Percentiles rank a stretch among this genome's conserved stretches.
Evolutionary conservation across 2,797 vertebrate species (phyloP).

Genomic region (Numenius phaeopus): DNA sequence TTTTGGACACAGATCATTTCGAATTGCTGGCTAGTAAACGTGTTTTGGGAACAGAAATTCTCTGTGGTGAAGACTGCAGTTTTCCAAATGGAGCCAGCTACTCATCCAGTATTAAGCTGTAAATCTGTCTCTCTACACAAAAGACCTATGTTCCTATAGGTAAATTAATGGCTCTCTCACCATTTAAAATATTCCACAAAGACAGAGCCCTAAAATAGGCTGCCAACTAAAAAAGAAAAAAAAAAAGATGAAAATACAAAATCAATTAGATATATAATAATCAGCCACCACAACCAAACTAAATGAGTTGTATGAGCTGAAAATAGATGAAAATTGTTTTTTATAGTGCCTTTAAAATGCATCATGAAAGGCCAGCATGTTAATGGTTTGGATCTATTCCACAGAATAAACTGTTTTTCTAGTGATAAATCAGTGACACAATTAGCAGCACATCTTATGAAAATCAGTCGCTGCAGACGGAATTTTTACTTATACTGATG

Average conservation of each 20-base stretch:
- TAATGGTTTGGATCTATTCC: constrained; percentile 27
- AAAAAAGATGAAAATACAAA: not conserved
- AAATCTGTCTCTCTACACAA: not conserved
- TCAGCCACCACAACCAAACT: not conserved
- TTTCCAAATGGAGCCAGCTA: not conserved
- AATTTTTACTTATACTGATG: constrained; percentile 11
- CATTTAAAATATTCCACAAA: not conserved
- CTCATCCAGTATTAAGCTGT: not conserved
- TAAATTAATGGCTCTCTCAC: not conserved
- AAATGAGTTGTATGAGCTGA: not conserved
- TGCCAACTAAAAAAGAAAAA: not conserved
- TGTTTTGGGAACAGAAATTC: constrained; percentile 1
- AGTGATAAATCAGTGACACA: not conserved
- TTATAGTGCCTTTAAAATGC: constrained; percentile 1
- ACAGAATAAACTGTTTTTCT: not conserved
- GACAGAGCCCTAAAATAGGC: not conserved
- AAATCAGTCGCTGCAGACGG: not conserved
- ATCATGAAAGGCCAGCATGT: not conserved
- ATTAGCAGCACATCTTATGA: not conserved
- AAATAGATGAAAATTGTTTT: not conserved
- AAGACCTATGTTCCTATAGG: not conserved
- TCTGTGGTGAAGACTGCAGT: not conserved
- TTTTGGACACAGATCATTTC: not conserved
- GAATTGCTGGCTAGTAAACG: not conserved
- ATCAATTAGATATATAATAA: not conserved